Conservation (phyloP, 2,888 invertebrate species). For the Phytoseiulus persimilis region DNA sequence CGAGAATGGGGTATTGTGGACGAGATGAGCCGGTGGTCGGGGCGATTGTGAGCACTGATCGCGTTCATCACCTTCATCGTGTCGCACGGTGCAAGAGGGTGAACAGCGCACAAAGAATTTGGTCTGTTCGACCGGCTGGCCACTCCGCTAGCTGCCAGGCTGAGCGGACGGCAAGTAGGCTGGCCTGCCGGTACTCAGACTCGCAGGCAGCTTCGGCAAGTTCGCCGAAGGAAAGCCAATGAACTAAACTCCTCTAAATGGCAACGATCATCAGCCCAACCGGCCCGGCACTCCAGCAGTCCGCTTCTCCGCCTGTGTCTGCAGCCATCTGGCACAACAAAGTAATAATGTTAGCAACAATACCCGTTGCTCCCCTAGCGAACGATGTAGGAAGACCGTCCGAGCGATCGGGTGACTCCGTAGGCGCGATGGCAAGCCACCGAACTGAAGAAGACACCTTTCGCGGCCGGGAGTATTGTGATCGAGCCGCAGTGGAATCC, state of each 20-base stretch:
- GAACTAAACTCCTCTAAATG: background rate
- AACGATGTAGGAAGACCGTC: background rate
- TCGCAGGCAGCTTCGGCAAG: background rate
- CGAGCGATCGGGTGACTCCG: background rate
- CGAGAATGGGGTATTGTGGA: background rate
- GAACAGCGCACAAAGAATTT: background rate
- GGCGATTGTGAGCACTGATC: background rate
- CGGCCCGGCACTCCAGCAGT: background rate
- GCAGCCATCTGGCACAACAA: slow-evolving; percentile 5
- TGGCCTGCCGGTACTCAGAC: background rate
- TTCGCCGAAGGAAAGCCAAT: background rate
- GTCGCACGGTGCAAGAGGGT: background rate
- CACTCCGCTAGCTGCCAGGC: too few relatives aligned
- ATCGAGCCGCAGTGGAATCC: background rate
- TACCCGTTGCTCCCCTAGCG: background rate
- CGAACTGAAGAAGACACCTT: background rate
- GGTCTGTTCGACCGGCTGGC: background rate
- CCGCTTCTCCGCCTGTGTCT: background rate
- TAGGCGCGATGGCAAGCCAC: background rate
- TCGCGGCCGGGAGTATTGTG: background rate
- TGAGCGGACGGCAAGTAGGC: background rate
- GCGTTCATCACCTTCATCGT: background rate
- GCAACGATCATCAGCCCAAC: background rate
- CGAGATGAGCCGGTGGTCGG: background rate
- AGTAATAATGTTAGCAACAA: slow-evolving; percentile 5